phyloP scores from a whole-genome alignment of 2,797 vertebrate species.

The Esox lucius region DNA sequence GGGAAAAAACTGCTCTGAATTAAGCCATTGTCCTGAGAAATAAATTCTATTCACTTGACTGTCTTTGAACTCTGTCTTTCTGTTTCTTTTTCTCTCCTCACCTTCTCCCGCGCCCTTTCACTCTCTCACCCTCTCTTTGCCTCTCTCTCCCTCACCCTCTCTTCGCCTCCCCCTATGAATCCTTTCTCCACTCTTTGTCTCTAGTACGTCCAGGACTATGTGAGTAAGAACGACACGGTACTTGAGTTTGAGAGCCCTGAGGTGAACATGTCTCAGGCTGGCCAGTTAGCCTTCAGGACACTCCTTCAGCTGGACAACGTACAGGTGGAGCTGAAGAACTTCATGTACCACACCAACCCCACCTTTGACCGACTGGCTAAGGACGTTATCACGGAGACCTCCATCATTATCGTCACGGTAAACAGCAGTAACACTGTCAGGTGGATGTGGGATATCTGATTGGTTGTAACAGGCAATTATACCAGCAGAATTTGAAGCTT shows the following conservation, averaged over 20 bases:
- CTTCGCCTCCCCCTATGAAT: background rate
- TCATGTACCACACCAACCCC: background rate
- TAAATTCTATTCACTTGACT: no score
- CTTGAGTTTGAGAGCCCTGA: background rate
- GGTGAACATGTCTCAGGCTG: background rate
- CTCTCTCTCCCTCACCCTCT: background rate
- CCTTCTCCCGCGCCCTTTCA: background rate
- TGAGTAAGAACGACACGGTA: background rate
- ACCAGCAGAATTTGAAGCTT: background rate
- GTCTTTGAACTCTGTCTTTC: background rate
- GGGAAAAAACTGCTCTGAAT: no score
- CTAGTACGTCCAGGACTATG: background rate
- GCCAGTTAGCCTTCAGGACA: background rate
- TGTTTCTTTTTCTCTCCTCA: background rate
- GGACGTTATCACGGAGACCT: conserved; percentile 38
- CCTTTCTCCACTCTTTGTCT: background rate
- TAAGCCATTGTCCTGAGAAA: no score
- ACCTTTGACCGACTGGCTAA: background rate
- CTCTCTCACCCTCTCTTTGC: background rate
- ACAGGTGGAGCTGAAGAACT: background rate
- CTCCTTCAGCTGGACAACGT: background rate
- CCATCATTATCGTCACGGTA: conserved; percentile 73
- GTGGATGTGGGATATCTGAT: background rate
- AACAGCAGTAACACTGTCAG: background rate
- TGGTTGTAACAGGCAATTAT: background rate